These are phyloP conservation scores for Trichopria drosophilae DNA, from an alignment of 2,888 invertebrate species.

Conservation along the genomic window DNA sequence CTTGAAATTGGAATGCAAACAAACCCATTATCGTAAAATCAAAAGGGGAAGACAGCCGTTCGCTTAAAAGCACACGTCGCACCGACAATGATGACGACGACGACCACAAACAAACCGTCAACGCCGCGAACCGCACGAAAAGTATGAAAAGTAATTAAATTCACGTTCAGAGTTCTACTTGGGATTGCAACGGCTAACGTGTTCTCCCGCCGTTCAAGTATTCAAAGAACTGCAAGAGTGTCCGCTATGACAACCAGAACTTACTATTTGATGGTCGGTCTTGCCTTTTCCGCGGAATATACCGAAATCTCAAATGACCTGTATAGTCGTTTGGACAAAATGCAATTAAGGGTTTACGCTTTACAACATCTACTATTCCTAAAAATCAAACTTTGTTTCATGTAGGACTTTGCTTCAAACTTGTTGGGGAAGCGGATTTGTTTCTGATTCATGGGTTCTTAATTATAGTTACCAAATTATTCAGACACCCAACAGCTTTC, in stretches of 20 bases:
- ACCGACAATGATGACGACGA: conserved; percentile 29
- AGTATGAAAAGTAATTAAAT: conserved; percentile 56
- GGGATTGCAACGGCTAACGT: conserved; percentile 29
- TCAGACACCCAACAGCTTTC: too few species aligned
- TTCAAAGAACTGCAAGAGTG: neutral
- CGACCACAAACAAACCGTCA: conserved; percentile 46
- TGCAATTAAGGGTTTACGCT: too few species aligned
- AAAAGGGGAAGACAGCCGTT: conserved; percentile 51
- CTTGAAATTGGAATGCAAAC: conserved; percentile 53
- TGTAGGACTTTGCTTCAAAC: too few species aligned
- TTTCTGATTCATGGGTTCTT: too few species aligned
- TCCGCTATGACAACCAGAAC: neutral
- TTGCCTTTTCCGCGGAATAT: too few species aligned
- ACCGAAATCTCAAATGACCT: too few species aligned
- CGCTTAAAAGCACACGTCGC: conserved; percentile 48
- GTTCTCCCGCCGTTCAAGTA: conserved; percentile 13
- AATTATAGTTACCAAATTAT: too few species aligned
- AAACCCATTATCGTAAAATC: conserved; percentile 53
- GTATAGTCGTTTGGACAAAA: too few species aligned
- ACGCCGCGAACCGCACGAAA: conserved; percentile 47
- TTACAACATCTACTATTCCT: too few species aligned
- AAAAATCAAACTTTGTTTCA: too few species aligned
- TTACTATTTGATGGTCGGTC: too few species aligned
- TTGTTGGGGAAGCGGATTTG: too few species aligned
- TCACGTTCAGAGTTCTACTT: conserved; percentile 37